phyloP scores from a whole-genome alignment of 2,888 invertebrate species.

The Tortrix viridana region DNA sequence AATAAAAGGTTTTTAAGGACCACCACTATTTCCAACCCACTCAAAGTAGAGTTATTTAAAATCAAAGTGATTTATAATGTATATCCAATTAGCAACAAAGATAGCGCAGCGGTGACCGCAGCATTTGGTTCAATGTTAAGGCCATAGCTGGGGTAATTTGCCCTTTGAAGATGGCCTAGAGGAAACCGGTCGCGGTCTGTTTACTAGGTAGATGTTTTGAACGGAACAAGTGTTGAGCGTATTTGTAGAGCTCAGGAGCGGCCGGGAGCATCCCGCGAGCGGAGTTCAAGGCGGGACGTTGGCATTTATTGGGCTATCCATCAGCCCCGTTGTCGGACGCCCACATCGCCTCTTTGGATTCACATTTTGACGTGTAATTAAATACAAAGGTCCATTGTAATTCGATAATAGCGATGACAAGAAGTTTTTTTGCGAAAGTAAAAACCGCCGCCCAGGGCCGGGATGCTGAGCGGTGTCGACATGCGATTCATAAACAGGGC shows the following conservation, averaged over 20 bases:
- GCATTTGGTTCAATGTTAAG: conserved; percentile 47
- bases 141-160: conserved; percentile 49
- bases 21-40: not conserved
- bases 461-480: not conserved
- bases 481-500: not conserved
- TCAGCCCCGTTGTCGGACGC: conserved; percentile 61
- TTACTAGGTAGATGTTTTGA: conserved; percentile 55
- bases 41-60: too few species aligned
- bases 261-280: conserved; percentile 64
- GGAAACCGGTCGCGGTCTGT: conserved; percentile 65
- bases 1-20: too few species aligned
- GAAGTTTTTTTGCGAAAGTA: conserved; percentile 33
- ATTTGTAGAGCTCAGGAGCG: conserved; percentile 52
- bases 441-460: conserved; percentile 18
- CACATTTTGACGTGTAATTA: conserved; percentile 40
- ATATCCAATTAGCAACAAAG: conserved; percentile 19
- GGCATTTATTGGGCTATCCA: conserved; percentile 79
- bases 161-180: conserved; percentile 63
- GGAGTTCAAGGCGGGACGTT: conserved; percentile 82
- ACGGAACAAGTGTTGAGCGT: conserved; percentile 50
- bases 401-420: conserved; percentile 39
- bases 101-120: conserved; percentile 35
- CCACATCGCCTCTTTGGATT: conserved; percentile 34
- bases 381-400: conserved; percentile 42
- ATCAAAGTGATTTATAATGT: conserved; percentile 2